Base-by-base conservation (phyloP, 2,888 invertebrate genomes). In the Meghimatium bilineatum region DNA sequence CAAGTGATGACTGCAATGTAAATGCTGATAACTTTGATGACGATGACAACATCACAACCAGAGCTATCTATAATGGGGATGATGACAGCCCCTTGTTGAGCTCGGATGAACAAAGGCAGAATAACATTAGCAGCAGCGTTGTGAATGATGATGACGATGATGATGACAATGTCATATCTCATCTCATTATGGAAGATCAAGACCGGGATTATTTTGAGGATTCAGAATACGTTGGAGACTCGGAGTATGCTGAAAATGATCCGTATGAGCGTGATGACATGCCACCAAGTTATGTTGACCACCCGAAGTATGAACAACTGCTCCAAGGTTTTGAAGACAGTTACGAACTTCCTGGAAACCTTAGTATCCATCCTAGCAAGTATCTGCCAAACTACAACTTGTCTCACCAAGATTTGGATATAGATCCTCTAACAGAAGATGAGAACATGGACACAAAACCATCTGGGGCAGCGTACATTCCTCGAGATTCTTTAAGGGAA, bases 351-450 rank as follows among this genome's bases (percentile, higher is more conserved):
- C 91, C 90, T 14, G 88, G 89, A 84, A 89, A 96, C 90, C 95
- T 96, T 92, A 97, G 97, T 94, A 95, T 96, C 90, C 97, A 97
- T 95, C 97, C 96, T 85, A 96, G 97, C 94, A 96, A 96, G 90
- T 97, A 97, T 94, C 95, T 97, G 91, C 96, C 96, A 82, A 91
- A 82, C 20, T 80, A 80, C 60, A 82, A 83, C 44, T 63, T 77
- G 32, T 85, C 79, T 0, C 80, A 81, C 67, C 83, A 81, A 52
- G 85, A 86, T 36, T 80, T 81, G 63, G 86, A 85, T 76, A 85
- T 84, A 23, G 77, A 86, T 52, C 75, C 80, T 29, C 78, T 75
- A 34, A 87, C 85, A 49, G 84, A 84, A 56, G 85, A 84, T 32
- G 86, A 86, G 32, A 84, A 85, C 38, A 63, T 72, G 17, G 83